These are phyloP conservation scores for Cheiracanthium punctorium DNA, from an alignment of 2,888 invertebrate genomes.

Conservation along the genomic window DNA sequence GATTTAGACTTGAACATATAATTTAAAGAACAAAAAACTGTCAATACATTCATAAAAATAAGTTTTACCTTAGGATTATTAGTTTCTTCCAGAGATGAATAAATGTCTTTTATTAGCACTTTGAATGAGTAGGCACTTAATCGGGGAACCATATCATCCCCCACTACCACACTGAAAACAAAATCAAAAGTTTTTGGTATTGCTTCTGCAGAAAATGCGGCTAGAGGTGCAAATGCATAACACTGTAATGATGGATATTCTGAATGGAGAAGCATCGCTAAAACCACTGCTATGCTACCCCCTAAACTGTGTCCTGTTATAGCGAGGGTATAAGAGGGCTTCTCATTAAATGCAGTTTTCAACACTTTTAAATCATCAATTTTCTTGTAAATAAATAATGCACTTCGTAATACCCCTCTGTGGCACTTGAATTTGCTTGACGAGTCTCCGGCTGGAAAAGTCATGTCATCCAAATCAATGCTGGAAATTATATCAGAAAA, in stretches of 20 bases:
- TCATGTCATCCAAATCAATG: conserved; percentile 28
- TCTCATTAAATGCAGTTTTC: conserved; percentile 24
- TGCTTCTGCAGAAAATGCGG: conserved; percentile 18
- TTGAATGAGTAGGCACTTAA: conserved; percentile 25
- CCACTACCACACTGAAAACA: conserved; percentile 45
- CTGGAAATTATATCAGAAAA: conserved; percentile 53
- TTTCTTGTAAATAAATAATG: conserved; percentile 47
- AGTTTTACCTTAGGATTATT: conserved; percentile 48
- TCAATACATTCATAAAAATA: no score
- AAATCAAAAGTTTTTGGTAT: conserved; percentile 18
- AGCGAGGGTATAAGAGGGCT: conserved; percentile 39
- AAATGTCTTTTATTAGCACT: conserved; percentile 32
- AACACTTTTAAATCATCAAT: conserved; percentile 33
- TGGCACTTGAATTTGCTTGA: conserved; percentile 27
- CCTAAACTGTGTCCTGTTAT: conserved; percentile 60
- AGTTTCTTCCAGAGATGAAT: conserved; percentile 25
- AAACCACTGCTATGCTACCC: conserved; percentile 48
- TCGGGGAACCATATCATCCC: conserved; percentile 44
- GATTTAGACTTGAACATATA: no score
- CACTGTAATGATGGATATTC: conserved; percentile 50
- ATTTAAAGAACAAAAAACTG: no score
- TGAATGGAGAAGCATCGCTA: conserved; percentile 30
- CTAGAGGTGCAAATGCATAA: conserved; percentile 49
- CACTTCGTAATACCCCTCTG: conserved; percentile 48
- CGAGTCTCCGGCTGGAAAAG: background rate